Conservation (phyloP, 2,888 invertebrate species). For the Thyatira batis region DNA sequence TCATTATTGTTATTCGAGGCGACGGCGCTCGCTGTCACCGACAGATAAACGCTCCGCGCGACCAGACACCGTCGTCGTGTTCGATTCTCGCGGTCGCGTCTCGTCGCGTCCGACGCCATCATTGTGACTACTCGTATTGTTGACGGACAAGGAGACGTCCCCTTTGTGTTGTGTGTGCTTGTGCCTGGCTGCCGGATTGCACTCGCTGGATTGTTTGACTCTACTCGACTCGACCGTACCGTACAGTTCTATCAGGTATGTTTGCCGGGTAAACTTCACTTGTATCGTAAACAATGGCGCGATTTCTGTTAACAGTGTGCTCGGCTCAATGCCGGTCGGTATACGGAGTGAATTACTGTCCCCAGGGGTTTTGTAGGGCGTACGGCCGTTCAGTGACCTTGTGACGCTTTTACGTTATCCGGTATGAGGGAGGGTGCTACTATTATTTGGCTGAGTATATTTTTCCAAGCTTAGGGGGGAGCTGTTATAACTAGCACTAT, state of each 20-base stretch:
- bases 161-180: conserved; percentile 45
- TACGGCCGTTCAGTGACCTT: conserved; percentile 53
- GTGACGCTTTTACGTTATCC: conserved; percentile 20
- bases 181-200: conserved; percentile 46
- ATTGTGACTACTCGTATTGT: conserved; percentile 52
- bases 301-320: conserved; percentile 40
- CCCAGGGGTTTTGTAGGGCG: conserved; percentile 41
- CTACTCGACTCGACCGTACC: conserved; percentile 36
- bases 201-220: conserved; percentile 52
- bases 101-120: conserved; percentile 23
- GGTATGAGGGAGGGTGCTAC: conserved; percentile 20
- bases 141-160: conserved; percentile 44
- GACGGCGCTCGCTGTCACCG: conserved; percentile 55
- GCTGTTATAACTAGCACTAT: conserved; percentile 11
- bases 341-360: conserved; percentile 28
- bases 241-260: conserved; percentile 52
- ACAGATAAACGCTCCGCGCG: conserved; percentile 58
- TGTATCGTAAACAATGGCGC: conserved; percentile 53
- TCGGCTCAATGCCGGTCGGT: conserved; percentile 33
- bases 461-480: conserved; percentile 5
- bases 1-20: conserved; percentile 67
- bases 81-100: conserved; percentile 38
- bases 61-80: conserved; percentile 43
- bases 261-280: conserved; percentile 48
- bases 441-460: conserved; percentile 11